Evolutionary conservation across 2,797 vertebrate species (phyloP), one percentile per base, ranked within the genome.

Genomic region (Pelobates cultripes): DNA sequence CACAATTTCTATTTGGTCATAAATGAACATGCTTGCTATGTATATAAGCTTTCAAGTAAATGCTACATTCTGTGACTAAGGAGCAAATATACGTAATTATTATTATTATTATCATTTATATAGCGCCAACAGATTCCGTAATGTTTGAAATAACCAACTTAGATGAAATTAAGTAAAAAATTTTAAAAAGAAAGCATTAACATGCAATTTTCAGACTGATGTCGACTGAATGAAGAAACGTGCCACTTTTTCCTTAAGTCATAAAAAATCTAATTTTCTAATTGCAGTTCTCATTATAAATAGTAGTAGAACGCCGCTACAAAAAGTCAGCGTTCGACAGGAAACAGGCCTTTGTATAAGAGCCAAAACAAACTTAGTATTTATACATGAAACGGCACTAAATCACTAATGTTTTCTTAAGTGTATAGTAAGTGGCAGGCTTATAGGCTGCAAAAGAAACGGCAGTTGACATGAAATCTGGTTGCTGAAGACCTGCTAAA

Each of bases 361-460:
- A 43, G 68, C 68, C 68, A 70, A 70, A 9, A 70, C 43, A 70
- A 70, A 70, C 15, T 4, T 40, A 9, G 68, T 15, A 44, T 44
- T 70, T 44, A 12, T 44, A 70, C 42, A 70, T 70, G 28, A 70
- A 43, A 70, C 68, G 12, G 13, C 28, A 40, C 42, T 70, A 70
- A 70, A n/a, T 13, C 68, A 70, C 6, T 44, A 68, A 68, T 68
- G 66, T 68, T 42, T 68, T 68, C 41, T 12, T 68, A 68, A 44
- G 42, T 44, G 7, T 70, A 15, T 70, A 70, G 41, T n/a, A 43
- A 70, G 43, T 4, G 42, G 41, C 68, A 43, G 55, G 55, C 55
- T 57, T 57, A 57, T 12, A 57, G 55, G 13, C 10, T 57, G 9
- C 10, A 14, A 12, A 4, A 57, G 14, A 70, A 64, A 17, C 61